A percentile compares a stretch with the other conserved stretches of the same genome.
Evolutionary conservation across 2,113 vertebrate species (phyloP).

Genomic region (Tichodroma muraria): DNA sequence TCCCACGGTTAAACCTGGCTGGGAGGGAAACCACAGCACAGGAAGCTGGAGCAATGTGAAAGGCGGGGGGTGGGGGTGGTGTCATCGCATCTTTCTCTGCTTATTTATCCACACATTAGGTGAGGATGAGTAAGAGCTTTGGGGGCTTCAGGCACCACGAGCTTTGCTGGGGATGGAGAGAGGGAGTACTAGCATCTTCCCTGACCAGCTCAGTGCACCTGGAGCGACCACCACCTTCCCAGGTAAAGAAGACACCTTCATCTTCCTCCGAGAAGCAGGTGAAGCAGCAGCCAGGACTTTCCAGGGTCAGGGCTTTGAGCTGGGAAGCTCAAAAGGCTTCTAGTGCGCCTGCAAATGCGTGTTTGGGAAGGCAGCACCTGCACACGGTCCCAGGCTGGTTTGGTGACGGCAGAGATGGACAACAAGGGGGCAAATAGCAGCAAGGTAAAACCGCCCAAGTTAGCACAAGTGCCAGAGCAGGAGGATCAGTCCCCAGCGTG

Average conservation of each 20-base stretch:
- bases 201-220: neutral
- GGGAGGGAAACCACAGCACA: neutral
- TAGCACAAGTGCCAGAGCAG: neutral
- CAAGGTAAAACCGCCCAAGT: neutral
- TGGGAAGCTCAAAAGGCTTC: no score
- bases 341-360: neutral
- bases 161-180: neutral
- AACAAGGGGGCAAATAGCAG: neutral
- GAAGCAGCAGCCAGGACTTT: neutral
- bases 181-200: accelerated
- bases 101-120: neutral
- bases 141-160: neutral
- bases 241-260: neutral
- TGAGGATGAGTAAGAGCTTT: neutral
- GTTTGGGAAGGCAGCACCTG: neutral
- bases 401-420: neutral
- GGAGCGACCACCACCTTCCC: neutral
- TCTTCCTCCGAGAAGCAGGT: neutral
- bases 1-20: neutral
- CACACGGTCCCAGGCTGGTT: neutral
- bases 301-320: neutral
- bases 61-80: no score
- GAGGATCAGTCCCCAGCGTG: neutral
- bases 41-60: neutral
- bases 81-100: neutral